Base-by-base conservation (phyloP, 23 tunicate genomes). In the Ciona savignyi region DNA sequence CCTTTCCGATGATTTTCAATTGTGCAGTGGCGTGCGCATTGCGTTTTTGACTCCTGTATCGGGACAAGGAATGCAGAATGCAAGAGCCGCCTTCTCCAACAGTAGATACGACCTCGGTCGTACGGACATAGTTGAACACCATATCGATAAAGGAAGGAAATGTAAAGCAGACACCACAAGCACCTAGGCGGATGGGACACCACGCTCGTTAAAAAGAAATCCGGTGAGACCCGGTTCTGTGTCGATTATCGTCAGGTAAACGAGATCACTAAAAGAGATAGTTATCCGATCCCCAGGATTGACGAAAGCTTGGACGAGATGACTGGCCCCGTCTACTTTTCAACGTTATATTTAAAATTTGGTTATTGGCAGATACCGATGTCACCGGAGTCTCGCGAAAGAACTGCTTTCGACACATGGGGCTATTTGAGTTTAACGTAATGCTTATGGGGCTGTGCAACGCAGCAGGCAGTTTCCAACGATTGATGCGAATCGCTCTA, bases 231-330 rank as follows among this genome's bases (percentile, higher is more conserved):
- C 0, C 42, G 80, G 11, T 65, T 76, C 26, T 64, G 67, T 65
- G 42, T 76, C 22, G 80, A 76, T 33, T 76, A 61, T 25, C 80
- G 80, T 30, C 6, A 29, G 1, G 2, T 76, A 2, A 76, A 76
- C 70, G 23, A 1, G 2, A 28, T 76, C 1, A 65, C 80, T 1
- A 61, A 34, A 9, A 34, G 32, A 25, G 1, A 31, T 24, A 62
- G 70, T 31, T 63, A 64, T 31, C n/a, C n/a, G n/a, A n/a, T n/a
- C n/a, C n/a, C n/a, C n/a, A n/a, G n/a, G n/a, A n/a, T n/a, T n/a
- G n/a, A n/a, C n/a, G n/a, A n/a, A n/a, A n/a, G n/a, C n/a, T n/a
- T n/a, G n/a, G n/a, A n/a, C n/a, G n/a, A n/a, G 25, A 30, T 73
- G 34, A 2, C 34, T 25, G 2, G 33, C 1, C 19, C 23, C 75